A percentile compares a stretch with the other conserved stretches of the same genome.
These are phyloP conservation scores for Sitta europaea DNA, from an alignment of 2,113 vertebrate species.

Conservation along the genomic window DNA sequence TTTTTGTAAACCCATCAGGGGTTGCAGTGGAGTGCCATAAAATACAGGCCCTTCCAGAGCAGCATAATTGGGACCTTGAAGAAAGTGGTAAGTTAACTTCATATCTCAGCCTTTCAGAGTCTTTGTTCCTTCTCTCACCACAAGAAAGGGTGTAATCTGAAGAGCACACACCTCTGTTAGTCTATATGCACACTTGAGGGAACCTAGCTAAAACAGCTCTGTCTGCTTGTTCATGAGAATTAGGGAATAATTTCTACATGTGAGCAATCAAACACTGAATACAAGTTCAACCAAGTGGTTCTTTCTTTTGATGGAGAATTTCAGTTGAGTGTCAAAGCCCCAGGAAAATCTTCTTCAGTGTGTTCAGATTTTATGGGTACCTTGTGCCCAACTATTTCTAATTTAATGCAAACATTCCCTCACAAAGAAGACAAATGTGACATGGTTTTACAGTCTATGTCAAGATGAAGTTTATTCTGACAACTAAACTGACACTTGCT, in stretches of 20 bases:
- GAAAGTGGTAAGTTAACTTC: neutral
- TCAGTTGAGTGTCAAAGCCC: neutral
- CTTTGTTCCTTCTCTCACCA: neutral
- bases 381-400: neutral
- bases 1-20: neutral
- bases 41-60: neutral
- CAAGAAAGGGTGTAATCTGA: neutral
- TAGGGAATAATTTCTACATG: neutral
- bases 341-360: neutral
- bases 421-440: neutral
- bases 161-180: neutral
- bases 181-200: neutral
- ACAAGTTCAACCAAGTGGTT: neutral
- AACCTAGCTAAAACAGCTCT: neutral
- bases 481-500: neutral
- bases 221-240: neutral
- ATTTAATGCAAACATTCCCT: neutral
- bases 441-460: neutral
- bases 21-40: neutral
- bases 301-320: neutral
- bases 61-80: neutral
- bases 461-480: neutral
- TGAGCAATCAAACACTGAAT: neutral
- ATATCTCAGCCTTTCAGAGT: neutral
- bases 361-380: neutral